Evolutionary conservation across 2,888 invertebrate genomes (phyloP).

Genomic region (Orthosia cruda): DNA sequence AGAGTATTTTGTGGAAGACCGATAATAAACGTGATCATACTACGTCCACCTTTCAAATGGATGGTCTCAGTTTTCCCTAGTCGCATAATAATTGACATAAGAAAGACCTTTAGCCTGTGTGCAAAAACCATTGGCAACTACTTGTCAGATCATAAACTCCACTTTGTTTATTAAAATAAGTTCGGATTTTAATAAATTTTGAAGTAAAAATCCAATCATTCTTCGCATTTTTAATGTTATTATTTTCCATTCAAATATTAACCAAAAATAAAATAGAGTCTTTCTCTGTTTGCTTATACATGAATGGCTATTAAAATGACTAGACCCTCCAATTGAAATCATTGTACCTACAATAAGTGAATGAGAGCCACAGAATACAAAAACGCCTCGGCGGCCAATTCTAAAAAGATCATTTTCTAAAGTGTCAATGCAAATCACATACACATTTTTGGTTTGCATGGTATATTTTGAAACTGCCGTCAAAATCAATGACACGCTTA

Average conservation of each 20-base stretch:
- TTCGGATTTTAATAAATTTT: not conserved
- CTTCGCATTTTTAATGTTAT: slow-evolving; percentile 26
- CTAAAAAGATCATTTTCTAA: no score
- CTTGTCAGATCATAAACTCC: no score
- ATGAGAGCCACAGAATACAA: slow-evolving; percentile 3
- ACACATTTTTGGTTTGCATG: no score
- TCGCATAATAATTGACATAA: not conserved
- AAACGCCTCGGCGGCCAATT: not conserved
- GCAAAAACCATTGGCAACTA: no score
- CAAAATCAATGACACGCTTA: no score
- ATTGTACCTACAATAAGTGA: slow-evolving; percentile 16
- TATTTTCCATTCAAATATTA: slow-evolving; percentile 14
- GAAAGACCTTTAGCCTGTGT: no score
- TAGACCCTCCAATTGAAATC: slow-evolving; percentile 1
- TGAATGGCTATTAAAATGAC: slow-evolving; percentile 9
- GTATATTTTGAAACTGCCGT: no score
- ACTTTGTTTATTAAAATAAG: not conserved
- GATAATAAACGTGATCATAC: no score
- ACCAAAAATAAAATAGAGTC: slow-evolving; percentile 7
- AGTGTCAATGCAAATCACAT: no score
- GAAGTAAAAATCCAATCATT: slow-evolving; percentile 17
- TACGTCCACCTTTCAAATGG: no score
- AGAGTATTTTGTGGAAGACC: no score
- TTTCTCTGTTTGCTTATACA: slow-evolving; percentile 18
- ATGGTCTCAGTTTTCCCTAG: no score